phyloP scores from a whole-genome alignment of 1,140 invertebrate genomes.

The Drosophila nikananu region DNA sequence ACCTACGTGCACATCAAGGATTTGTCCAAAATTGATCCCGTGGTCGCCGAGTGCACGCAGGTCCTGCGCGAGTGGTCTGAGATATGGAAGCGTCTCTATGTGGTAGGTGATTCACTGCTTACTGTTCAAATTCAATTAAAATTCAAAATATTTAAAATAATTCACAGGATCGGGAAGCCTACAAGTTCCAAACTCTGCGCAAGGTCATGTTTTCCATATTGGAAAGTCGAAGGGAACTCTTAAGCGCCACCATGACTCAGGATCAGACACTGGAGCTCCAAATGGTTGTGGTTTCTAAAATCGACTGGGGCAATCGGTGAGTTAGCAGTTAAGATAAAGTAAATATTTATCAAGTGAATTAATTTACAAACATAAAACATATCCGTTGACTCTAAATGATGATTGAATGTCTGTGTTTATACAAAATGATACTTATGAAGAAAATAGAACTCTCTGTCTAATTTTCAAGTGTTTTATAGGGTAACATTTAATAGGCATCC shows the following conservation, averaged over 20 bases:
- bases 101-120: conserved; percentile 87
- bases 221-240: conserved; percentile 92
- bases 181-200: conserved; percentile 92
- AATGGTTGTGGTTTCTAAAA: conserved; percentile 94
- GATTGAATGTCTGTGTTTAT: neutral
- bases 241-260: conserved; percentile 94
- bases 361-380: neutral
- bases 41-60: conserved; percentile 95
- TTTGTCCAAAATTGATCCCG: conserved; percentile 93
- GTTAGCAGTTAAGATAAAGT: conserved; percentile 76
- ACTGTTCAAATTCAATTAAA: neutral
- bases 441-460: no score
- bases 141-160: neutral
- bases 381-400: neutral
- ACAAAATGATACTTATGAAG: neutral
- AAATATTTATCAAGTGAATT: neutral
- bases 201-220: conserved; percentile 96
- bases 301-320: conserved; percentile 98
- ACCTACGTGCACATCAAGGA: conserved; percentile 90
- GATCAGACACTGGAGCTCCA: conserved; percentile 95
- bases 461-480: no score
- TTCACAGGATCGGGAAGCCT: conserved; percentile 91
- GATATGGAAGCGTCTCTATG: conserved; percentile 96
- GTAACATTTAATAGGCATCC: no score
- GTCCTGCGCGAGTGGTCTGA: conserved; percentile 96